Conservation (phyloP, 2,113 vertebrate genomes). For the Oceanodroma tethys region DNA sequence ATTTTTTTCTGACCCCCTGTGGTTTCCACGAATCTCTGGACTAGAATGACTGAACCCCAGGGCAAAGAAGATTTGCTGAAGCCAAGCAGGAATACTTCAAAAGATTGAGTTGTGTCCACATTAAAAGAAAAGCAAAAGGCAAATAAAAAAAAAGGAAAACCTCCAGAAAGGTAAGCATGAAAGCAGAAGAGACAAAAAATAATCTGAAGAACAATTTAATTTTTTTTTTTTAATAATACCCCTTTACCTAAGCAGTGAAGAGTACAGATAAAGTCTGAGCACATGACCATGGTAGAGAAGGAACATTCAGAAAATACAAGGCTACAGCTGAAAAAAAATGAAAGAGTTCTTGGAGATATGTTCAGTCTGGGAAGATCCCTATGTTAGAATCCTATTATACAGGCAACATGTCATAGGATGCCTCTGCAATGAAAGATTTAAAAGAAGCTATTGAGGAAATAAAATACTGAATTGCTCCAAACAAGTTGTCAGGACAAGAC, state of each 20-base stretch:
- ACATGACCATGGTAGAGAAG: background rate
- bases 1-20: background rate
- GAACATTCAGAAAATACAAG: background rate
- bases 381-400: background rate
- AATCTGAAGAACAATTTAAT: background rate
- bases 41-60: background rate
- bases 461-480: background rate
- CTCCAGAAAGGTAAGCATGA: background rate
- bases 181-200: background rate
- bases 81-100: background rate
- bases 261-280: background rate
- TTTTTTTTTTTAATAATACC: background rate
- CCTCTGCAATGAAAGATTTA: background rate
- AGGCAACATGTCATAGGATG: background rate
- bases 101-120: background rate
- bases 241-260: background rate
- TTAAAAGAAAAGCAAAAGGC: background rate
- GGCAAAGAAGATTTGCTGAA: background rate
- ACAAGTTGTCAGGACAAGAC: background rate
- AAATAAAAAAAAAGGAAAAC: background rate
- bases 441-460: background rate
- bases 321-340: background rate
- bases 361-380: background rate
- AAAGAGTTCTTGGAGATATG: background rate
- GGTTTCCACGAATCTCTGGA: background rate